Evolutionary conservation across 2,888 invertebrate species (phyloP).

Genomic region (Lepidocyrtoides sp.): DNA sequence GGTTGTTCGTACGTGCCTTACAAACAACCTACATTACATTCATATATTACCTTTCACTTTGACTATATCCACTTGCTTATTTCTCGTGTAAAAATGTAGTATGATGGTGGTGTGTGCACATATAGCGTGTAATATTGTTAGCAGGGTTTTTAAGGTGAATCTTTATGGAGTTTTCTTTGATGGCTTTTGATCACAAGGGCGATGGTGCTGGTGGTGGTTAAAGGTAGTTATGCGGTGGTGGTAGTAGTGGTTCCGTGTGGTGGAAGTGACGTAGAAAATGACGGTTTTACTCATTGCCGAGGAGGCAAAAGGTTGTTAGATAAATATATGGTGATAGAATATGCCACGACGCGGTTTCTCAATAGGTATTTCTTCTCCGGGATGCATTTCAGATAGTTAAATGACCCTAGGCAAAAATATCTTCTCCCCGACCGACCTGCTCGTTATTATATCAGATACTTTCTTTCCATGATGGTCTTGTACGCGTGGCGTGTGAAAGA

Average conservation of each 20-base stretch:
- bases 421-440: too few relatives aligned
- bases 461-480: too few relatives aligned
- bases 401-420: conserved; percentile 56
- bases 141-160: conserved; percentile 58
- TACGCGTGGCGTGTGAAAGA: too few relatives aligned
- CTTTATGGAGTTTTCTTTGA: conserved; percentile 63
- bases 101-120: too few relatives aligned
- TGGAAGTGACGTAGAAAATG: conserved; percentile 50
- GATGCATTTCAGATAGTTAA: conserved; percentile 41
- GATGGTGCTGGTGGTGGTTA: conserved; percentile 38
- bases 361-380: conserved; percentile 23
- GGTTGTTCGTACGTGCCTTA: conserved; percentile 45
- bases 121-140: conserved; percentile 35
- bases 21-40: conserved; percentile 2
- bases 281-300: conserved; percentile 53
- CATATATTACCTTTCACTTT: conserved; percentile 29
- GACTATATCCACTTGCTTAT: conserved; percentile 2
- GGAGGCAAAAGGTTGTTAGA: conserved; percentile 59
- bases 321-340: conserved; percentile 55
- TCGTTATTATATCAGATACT: not conserved
- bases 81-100: not conserved
- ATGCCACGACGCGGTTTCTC: conserved; percentile 29
- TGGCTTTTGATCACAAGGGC: conserved; percentile 75
- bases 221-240: conserved; percentile 45
- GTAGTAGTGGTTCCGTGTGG: conserved; percentile 37